These are phyloP conservation scores for Chlorodrepanis virens DNA, from an alignment of 2,113 vertebrate genomes.

Conservation along the genomic window DNA sequence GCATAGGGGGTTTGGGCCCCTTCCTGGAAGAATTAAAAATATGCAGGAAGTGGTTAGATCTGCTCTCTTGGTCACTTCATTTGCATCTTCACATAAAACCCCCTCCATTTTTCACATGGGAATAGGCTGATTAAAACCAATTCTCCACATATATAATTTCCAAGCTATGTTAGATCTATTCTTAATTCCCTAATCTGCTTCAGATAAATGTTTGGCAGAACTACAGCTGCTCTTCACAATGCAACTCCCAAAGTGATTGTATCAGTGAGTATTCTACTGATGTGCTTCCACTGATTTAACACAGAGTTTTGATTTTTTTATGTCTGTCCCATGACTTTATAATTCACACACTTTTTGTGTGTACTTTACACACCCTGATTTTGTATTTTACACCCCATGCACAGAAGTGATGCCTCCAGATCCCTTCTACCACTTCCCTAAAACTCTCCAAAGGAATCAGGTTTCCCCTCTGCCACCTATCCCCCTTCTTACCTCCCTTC, in stretches of 20 bases:
- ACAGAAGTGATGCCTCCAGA: neutral
- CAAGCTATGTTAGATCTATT: neutral
- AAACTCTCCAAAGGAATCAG: neutral
- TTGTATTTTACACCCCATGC: neutral
- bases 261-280: neutral
- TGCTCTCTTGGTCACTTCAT: neutral
- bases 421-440: neutral
- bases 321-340: neutral
- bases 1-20: neutral
- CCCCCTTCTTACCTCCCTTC: neutral
- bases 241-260: neutral
- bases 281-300: neutral
- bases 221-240: neutral
- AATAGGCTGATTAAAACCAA: neutral
- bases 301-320: neutral
- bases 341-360: neutral
- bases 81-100: neutral
- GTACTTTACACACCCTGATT: neutral
- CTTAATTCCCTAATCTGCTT: neutral
- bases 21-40: slow-evolving; percentile 4
- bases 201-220: neutral
- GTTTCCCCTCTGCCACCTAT: neutral
- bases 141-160: neutral
- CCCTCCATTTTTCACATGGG: neutral
- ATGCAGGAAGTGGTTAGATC: slow-evolving; percentile 33